Evolutionary conservation across 2,113 vertebrate species (phyloP).

Genomic region (Tachuris rubrigastra): DNA sequence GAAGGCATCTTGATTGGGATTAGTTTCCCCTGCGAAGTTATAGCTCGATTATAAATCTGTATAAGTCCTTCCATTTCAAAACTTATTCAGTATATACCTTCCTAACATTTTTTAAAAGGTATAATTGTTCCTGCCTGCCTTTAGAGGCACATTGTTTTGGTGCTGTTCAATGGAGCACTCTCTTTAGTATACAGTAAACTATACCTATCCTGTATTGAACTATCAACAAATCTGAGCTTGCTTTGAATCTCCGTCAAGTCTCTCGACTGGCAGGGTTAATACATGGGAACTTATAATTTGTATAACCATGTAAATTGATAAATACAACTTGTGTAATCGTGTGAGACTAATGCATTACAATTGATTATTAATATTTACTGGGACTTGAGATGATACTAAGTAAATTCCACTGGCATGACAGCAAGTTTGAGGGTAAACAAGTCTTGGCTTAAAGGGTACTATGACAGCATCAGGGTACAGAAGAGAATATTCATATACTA

Average conservation of each 20-base stretch:
- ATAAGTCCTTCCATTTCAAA: neutral
- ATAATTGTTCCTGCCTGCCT: neutral
- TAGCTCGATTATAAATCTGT: neutral
- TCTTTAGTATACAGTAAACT: neutral
- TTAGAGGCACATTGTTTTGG: neutral
- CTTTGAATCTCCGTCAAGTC: neutral
- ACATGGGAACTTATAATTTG: neutral
- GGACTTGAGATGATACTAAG: neutral
- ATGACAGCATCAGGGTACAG: neutral
- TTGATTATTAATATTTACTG: neutral
- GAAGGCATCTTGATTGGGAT: neutral
- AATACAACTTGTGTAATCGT: neutral
- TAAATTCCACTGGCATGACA: neutral
- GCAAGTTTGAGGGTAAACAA: neutral
- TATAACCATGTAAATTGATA: neutral
- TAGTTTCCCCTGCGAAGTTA: neutral
- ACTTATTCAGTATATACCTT: neutral
- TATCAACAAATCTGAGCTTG: neutral
- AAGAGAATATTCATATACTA: neutral
- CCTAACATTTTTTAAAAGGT: neutral
- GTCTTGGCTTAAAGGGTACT: neutral
- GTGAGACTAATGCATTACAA: neutral
- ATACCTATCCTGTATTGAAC: neutral
- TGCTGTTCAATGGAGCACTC: neutral
- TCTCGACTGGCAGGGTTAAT: neutral